phyloP scores from a whole-genome alignment of 2,888 invertebrate species.

The Diarsia dahlii region DNA sequence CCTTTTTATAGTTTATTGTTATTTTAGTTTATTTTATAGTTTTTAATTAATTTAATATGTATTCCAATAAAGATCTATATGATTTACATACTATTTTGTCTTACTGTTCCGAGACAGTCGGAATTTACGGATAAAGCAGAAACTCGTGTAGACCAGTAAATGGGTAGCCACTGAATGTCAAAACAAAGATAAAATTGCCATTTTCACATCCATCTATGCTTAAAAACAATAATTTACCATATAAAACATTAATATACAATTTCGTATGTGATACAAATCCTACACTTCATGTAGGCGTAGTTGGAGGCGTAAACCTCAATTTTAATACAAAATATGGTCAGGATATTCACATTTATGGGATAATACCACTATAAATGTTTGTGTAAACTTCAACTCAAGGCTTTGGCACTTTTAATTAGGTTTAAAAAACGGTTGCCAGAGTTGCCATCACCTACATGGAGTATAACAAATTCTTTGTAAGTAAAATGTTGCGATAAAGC shows the following conservation, averaged over 20 bases:
- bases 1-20: no score
- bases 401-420: slow-evolving; percentile 57
- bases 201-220: slow-evolving; percentile 47
- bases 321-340: slow-evolving; percentile 66
- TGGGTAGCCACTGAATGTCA: slow-evolving; percentile 58
- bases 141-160: slow-evolving; percentile 29
- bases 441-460: slow-evolving; percentile 54
- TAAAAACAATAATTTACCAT: slow-evolving; percentile 58
- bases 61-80: no score
- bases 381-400: slow-evolving; percentile 64
- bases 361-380: slow-evolving; percentile 58
- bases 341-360: slow-evolving; percentile 65
- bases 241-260: slow-evolving; percentile 50
- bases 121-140: slow-evolving; percentile 22
- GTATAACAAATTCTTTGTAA: slow-evolving; percentile 27
- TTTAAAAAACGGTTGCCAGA: slow-evolving; percentile 39
- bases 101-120: not conserved
- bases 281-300: slow-evolving; percentile 64
- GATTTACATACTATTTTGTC: not conserved
- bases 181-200: slow-evolving; percentile 49
- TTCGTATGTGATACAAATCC: slow-evolving; percentile 56
- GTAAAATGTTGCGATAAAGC: slow-evolving; percentile 36
- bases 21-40: no score
- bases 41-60: no score
- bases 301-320: slow-evolving; percentile 70